Evolutionary conservation across 2,888 invertebrate genomes (phyloP).

Genomic region (Ormyrus nitidulus): DNA sequence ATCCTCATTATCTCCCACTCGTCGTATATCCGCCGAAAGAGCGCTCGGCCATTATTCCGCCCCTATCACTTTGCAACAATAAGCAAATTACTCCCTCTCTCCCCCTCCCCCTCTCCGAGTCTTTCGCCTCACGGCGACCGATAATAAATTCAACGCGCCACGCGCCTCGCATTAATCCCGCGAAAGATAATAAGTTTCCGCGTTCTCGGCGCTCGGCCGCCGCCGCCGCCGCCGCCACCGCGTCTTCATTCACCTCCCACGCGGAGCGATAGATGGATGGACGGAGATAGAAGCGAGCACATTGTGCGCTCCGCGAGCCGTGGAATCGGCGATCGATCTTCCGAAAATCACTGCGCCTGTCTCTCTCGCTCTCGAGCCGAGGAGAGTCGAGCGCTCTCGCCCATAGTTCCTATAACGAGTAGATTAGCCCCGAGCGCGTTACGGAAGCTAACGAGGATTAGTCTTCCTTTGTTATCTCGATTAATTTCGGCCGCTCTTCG

Average conservation of each 20-base stretch:
- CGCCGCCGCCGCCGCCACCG: conserved; percentile 8
- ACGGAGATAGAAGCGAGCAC: background rate
- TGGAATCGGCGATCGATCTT: conserved; percentile 53
- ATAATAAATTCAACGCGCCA: conserved; percentile 43
- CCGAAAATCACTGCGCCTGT: conserved; percentile 46
- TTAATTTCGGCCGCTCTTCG: conserved; percentile 43
- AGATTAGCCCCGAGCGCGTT: conserved; percentile 47
- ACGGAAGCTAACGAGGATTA: conserved; percentile 50
- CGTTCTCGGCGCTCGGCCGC: conserved; percentile 7
- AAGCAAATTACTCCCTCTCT: conserved; percentile 39
- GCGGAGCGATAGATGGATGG: conserved; percentile 6
- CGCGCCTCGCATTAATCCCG: conserved; percentile 21
- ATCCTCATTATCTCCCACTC: conserved; percentile 40
- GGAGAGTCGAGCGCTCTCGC: no score
- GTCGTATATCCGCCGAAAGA: conserved; percentile 23
- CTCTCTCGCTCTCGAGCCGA: background rate
- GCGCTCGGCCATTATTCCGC: conserved; percentile 34
- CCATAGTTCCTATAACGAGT: background rate
- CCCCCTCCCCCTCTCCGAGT: no score
- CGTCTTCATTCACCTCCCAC: conserved; percentile 36
- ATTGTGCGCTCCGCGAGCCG: conserved; percentile 13
- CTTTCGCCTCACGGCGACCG: conserved; percentile 1
- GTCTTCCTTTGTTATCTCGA: conserved; percentile 34
- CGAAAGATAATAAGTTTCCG: conserved; percentile 54
- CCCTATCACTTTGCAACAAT: conserved; percentile 46